Percentiles rank a stretch among this genome's conserved stretches.
Evolutionary conservation across 2,888 invertebrate species (phyloP).

Genomic region (Polylopha cassiicola): DNA sequence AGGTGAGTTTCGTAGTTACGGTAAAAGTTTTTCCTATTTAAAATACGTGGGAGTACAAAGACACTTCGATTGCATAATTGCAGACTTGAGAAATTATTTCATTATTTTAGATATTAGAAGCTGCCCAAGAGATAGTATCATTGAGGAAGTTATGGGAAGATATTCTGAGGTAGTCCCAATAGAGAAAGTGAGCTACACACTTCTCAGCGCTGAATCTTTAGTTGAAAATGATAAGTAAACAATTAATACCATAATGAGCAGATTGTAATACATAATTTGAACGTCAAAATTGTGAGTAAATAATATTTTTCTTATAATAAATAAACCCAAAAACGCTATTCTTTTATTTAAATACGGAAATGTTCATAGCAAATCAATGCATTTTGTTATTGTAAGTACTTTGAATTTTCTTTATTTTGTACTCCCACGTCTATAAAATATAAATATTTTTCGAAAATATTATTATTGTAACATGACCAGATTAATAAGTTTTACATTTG

Average conservation of each 20-base stretch:
- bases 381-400: no score
- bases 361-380: no score
- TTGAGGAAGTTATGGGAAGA: slow-evolving; percentile 58
- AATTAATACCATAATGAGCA: no score
- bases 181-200: slow-evolving; percentile 52
- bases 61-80: slow-evolving; percentile 3
- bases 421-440: slow-evolving; percentile 51
- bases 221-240: no score
- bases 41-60: slow-evolving; percentile 54
- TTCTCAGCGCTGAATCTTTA: slow-evolving; percentile 36
- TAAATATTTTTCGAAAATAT: not conserved
- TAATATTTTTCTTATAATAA: no score
- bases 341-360: no score
- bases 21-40: slow-evolving; percentile 22
- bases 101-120: slow-evolving; percentile 53
- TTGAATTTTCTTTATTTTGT: slow-evolving; percentile 46
- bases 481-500: not conserved
- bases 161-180: slow-evolving; percentile 43
- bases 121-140: slow-evolving; percentile 45
- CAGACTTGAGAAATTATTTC: slow-evolving; percentile 27
- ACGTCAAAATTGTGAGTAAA: no score
- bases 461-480: not conserved
- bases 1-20: slow-evolving; percentile 23
- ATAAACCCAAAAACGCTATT: no score
- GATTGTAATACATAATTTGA: no score